Evolutionary conservation across 2,113 vertebrate species (phyloP).

Genomic region (Prochilodus magdalenae): DNA sequence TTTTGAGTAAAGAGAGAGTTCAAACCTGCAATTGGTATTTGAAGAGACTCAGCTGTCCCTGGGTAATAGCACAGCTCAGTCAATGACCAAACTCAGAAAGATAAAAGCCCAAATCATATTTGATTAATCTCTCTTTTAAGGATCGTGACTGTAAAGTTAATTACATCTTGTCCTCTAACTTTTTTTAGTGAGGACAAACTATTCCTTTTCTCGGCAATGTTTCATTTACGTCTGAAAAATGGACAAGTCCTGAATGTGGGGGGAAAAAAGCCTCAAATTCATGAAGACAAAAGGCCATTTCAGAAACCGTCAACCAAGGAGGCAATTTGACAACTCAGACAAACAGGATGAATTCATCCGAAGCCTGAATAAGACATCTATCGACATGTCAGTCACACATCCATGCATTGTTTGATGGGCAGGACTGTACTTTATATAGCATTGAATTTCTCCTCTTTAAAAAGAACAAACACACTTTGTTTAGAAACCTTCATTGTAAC

Average conservation of each 20-base stretch:
- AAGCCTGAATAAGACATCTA: constrained; percentile 17
- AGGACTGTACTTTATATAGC: constrained; percentile 16
- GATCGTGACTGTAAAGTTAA: neutral
- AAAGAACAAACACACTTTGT: constrained; percentile 24
- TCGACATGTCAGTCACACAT: constrained; percentile 29
- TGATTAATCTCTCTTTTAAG: neutral
- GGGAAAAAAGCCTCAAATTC: neutral
- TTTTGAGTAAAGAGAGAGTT: neutral
- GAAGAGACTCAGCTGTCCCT: neutral
- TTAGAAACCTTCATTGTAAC: neutral
- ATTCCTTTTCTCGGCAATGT: neutral
- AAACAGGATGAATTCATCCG: constrained; percentile 30
- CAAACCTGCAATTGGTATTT: neutral
- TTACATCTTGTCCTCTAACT: neutral
- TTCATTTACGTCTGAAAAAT: neutral
- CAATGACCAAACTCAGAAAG: neutral
- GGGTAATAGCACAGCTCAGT: neutral
- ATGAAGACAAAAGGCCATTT: constrained; percentile 26
- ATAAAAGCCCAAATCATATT: neutral
- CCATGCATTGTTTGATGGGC: constrained; percentile 38
- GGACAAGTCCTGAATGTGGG: constrained; percentile 16
- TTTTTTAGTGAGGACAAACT: neutral
- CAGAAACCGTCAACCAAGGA: constrained; percentile 7
- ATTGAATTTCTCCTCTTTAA: constrained; percentile 22
- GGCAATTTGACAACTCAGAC: constrained; percentile 25